These are phyloP conservation scores for Schizothorax lantsangensis DNA, from an alignment of 2,797 vertebrate genomes.

Conservation along the genomic window DNA sequence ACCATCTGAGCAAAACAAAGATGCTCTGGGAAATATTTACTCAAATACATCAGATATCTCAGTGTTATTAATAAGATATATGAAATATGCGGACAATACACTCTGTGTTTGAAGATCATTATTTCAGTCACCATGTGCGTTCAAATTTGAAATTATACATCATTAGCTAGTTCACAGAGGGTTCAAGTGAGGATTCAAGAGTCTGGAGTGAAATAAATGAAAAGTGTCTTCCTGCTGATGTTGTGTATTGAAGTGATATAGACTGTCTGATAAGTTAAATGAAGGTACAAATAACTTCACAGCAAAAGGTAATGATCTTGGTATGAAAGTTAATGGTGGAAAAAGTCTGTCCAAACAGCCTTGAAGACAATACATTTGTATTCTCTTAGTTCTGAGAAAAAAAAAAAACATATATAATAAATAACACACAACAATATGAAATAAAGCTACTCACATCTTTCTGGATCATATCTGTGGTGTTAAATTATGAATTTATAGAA, in stretches of 20 bases:
- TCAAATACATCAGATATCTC: background rate
- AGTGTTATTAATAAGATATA: background rate
- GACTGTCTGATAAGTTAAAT: slow-evolving; percentile 5
- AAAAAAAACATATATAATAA: background rate
- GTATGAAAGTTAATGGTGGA: slow-evolving; percentile 14
- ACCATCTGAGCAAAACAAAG: background rate
- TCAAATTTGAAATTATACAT: slow-evolving; percentile 14
- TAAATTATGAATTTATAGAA: background rate
- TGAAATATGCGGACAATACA: background rate
- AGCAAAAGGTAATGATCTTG: background rate
- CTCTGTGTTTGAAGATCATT: background rate
- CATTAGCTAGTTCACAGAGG: background rate
- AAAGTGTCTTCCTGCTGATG: background rate
- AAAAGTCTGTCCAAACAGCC: background rate
- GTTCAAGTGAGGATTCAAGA: background rate
- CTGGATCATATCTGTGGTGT: background rate
- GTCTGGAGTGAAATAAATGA: slow-evolving; percentile 21
- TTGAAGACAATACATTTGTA: background rate
- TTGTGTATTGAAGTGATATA: background rate
- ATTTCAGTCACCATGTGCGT: background rate
- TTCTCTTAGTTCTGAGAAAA: background rate
- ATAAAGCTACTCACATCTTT: background rate
- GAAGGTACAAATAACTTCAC: slow-evolving; percentile 15
- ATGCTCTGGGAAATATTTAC: background rate
- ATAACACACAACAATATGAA: background rate